A percentile compares a stretch with the other conserved stretches of the same genome.
These are phyloP conservation scores for Pygmarrhopalites habei DNA, from an alignment of 1,140 invertebrate genomes.

Conservation along the genomic window DNA sequence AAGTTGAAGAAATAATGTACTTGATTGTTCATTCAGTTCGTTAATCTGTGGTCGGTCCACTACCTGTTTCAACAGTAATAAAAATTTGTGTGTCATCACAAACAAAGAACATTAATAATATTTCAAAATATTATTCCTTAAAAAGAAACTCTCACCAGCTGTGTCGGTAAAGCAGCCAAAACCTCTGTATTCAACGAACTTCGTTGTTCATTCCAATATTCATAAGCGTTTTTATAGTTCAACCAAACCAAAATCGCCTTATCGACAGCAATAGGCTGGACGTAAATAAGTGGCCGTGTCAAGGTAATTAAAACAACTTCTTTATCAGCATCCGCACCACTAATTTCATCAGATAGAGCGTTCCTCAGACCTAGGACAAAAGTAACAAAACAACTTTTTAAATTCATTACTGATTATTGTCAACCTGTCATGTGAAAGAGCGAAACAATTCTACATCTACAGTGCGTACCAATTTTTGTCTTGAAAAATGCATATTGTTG, in stretches of 20 bases:
- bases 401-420: too few relatives aligned
- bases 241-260: conserved; percentile 95
- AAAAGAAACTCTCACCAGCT: too few relatives aligned
- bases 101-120: neutral
- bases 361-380: conserved; percentile 56
- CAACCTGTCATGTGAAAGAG: too few relatives aligned
- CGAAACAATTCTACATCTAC: too few relatives aligned
- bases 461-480: conserved; percentile 65
- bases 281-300: conserved; percentile 83
- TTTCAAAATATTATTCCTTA: neutral
- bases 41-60: conserved; percentile 24
- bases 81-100: neutral
- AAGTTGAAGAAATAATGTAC: conserved; percentile 85
- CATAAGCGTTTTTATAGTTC: conserved; percentile 97
- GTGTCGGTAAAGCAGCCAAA: conserved; percentile 59
- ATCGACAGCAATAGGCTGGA: conserved; percentile 92
- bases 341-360: conserved; percentile 84
- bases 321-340: conserved; percentile 60
- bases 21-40: conserved; percentile 51
- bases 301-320: conserved; percentile 89
- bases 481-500: conserved; percentile 96
- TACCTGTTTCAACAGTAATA: conserved; percentile 9
- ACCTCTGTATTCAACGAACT: conserved; percentile 80
- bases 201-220: conserved; percentile 96
- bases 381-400: too few relatives aligned